Conservation (phyloP, 2,113 vertebrate genomes). For the Bombycilla garrulus region DNA sequence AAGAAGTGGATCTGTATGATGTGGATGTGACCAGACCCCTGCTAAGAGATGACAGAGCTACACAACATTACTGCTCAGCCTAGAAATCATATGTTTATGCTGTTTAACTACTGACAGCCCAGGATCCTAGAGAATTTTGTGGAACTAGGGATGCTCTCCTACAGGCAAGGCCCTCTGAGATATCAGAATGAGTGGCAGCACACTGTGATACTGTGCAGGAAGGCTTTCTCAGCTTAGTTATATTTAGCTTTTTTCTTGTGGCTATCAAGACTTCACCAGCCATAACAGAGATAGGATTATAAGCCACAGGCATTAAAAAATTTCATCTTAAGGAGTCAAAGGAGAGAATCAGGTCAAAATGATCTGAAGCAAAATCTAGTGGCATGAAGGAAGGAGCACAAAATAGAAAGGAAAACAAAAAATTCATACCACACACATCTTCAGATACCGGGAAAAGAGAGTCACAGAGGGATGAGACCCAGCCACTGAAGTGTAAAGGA, state of each 20-base stretch:
- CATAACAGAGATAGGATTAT: constrained; percentile 53
- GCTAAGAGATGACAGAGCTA: neutral
- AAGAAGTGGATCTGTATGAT: neutral
- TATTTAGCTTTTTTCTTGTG: constrained; percentile 7
- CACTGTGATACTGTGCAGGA: neutral
- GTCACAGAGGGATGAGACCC: neutral
- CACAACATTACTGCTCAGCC: neutral
- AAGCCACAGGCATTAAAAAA: constrained; percentile 18
- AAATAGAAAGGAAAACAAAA: neutral
- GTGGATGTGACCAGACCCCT: neutral
- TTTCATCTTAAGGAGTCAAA: neutral
- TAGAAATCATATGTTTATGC: neutral
- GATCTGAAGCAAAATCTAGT: neutral
- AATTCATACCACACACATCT: neutral
- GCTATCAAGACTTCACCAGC: constrained; percentile 9
- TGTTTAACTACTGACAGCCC: neutral
- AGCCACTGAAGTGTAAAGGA: neutral
- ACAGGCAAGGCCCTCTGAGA: neutral
- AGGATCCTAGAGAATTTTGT: neutral
- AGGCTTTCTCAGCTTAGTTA: neutral
- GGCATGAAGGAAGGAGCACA: neutral
- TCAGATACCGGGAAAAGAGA: neutral
- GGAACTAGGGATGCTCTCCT: neutral
- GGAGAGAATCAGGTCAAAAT: constrained; percentile 28
- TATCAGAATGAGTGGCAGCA: neutral